Conservation (phyloP, 2,797 vertebrate genomes). For the Sternotherus odoratus region DNA sequence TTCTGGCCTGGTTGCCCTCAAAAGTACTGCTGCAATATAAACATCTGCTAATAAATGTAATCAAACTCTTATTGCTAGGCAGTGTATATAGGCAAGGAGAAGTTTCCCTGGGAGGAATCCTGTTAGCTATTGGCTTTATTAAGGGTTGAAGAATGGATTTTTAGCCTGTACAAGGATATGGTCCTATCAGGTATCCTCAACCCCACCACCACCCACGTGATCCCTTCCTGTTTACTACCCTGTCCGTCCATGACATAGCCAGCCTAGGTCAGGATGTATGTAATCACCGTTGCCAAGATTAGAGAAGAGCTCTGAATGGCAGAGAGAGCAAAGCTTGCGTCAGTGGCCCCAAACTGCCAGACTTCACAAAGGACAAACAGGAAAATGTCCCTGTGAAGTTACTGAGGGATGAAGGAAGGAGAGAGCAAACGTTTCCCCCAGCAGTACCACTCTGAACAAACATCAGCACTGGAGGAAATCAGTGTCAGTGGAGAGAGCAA, state of each 20-base stretch:
- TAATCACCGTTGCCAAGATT: not conserved
- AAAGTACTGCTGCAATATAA: not conserved
- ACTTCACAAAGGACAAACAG: constrained; percentile 52
- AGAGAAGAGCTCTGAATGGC: constrained; percentile 27
- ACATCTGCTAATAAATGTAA: not conserved
- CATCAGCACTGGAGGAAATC: constrained; percentile 28
- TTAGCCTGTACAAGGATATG: not conserved
- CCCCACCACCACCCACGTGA: not conserved
- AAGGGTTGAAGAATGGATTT: not conserved
- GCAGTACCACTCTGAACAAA: constrained; percentile 26
- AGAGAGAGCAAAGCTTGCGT: constrained; percentile 52
- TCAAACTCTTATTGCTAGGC: not conserved
- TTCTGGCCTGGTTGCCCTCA: not conserved
- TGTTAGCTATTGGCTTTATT: not conserved
- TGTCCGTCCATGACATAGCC: not conserved
- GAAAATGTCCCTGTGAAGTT: constrained; percentile 39
- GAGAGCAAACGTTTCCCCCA: constrained; percentile 11
- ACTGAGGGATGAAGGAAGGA: constrained; percentile 32
- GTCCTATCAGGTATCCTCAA: not conserved
- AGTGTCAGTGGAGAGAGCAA: not conserved
- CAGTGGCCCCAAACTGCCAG: constrained; percentile 25
- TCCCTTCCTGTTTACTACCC: not conserved
- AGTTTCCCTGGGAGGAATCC: not conserved
- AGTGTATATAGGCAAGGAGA: not conserved
- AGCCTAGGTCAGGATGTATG: not conserved